Base-by-base conservation (phyloP, 2,888 invertebrate species). In the Melieria omissa region DNA sequence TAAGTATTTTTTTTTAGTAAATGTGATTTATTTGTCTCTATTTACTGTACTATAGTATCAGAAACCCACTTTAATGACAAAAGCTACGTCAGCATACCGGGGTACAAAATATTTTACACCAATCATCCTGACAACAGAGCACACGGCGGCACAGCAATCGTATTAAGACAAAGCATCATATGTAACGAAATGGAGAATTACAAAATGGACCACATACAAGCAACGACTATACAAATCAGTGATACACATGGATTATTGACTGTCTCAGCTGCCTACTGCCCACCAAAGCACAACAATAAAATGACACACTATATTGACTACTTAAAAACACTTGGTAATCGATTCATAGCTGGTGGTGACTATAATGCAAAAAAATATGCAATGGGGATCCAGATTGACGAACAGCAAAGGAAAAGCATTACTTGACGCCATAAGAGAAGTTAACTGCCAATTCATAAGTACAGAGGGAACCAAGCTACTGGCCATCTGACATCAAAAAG, bases 341-440 rank as follows among this genome's bases (percentile, higher is more conserved):
- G 67, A 16, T 71, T 66, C 41, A 63, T 67, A 7, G 49, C 42
- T 9, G 71, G 63, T 1, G 62, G 71, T 9, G 67, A 63, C 10
- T 71, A 67, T 12, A 67, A 72, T 14, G 68, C 64, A 29, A 69
- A 72, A n/a, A 62, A 44, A 72, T 10, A 65, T 42, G 4, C 16
- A 42, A n/a, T 73, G 73, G 73, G 70, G 73, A 1, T 72, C 72
- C 5, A 45, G 65, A 60, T 9, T 69, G 14, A 72, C 65, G 4
- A 64, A 62, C 16, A 57, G 10, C 12, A 72, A 72, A 58, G 68
- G 62, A 4, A 52, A 44, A 46, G 55, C 10, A 5, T 12, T 62
- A 44, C 45, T 54, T 41, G 49, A 65, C 12, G 65, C 62, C 4
- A 42, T 58, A 14, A 60, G 55, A 3, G 60, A 44, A 12, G 12